A percentile compares a stretch with the other conserved stretches of the same genome.
phyloP scores from a whole-genome alignment of 2,113 vertebrate species.

The Labeo catla region DNA sequence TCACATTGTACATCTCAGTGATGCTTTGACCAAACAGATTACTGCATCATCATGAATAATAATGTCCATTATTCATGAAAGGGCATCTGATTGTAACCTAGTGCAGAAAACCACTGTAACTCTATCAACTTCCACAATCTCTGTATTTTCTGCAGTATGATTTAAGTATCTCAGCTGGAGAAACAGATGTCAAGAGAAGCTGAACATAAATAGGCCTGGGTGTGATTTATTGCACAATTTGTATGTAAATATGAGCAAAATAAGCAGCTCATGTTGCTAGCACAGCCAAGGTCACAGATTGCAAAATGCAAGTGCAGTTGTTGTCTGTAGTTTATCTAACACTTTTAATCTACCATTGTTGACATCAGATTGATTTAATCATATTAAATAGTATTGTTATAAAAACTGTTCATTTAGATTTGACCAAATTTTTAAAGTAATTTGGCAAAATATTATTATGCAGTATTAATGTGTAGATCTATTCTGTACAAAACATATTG shows the following conservation, averaged over 20 bases:
- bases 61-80: background rate
- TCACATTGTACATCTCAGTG: background rate
- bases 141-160: background rate
- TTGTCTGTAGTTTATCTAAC: background rate
- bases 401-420: background rate
- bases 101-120: background rate
- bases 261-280: background rate
- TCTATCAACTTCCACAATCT: background rate
- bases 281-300: constrained; percentile 6
- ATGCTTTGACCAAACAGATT: background rate
- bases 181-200: background rate
- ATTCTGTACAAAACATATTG: background rate
- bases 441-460: background rate
- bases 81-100: background rate
- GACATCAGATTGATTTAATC: background rate
- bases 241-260: background rate
- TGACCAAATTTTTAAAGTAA: background rate
- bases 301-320: background rate
- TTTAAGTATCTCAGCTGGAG: background rate
- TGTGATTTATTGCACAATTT: background rate
- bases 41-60: background rate
- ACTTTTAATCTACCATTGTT: background rate
- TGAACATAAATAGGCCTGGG: background rate
- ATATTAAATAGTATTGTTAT: background rate
- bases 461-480: background rate